Conservation (phyloP, 1,140 invertebrate genomes). For the Dreissena polymorpha region DNA sequence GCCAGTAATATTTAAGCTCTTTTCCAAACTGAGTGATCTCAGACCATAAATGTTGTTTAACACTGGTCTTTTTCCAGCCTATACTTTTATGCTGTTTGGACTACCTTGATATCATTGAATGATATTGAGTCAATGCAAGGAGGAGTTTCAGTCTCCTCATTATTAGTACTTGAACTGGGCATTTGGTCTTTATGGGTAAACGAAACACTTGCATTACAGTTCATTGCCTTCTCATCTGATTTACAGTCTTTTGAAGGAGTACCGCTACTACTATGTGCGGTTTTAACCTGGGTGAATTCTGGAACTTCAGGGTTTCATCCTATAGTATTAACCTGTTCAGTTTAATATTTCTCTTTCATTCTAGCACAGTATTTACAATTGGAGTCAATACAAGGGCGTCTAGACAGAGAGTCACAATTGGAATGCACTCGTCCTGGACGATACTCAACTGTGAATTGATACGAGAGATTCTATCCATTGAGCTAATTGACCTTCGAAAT, state of each 20-base stretch:
- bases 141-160: too few relatives aligned
- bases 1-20: constrained; percentile 15
- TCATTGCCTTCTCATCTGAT: background rate
- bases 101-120: too few relatives aligned
- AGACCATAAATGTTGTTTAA: background rate
- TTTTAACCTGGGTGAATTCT: background rate
- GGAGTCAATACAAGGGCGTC: constrained; percentile 14
- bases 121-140: too few relatives aligned
- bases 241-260: background rate
- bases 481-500: background rate
- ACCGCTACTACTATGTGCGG: background rate
- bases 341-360: background rate
- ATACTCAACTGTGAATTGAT: constrained; percentile 22
- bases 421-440: constrained; percentile 41
- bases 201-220: too few relatives aligned
- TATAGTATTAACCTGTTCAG: too few relatives aligned
- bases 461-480: background rate
- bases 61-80: background rate
- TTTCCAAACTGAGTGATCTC: background rate
- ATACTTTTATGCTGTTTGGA: background rate
- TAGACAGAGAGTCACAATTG: constrained; percentile 54
- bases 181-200: too few relatives aligned
- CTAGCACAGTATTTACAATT: background rate
- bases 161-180: too few relatives aligned
- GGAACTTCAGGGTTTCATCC: background rate